These are phyloP conservation scores for Dicaeum eximium DNA, from an alignment of 2,113 vertebrate genomes.

Conservation along the genomic window DNA sequence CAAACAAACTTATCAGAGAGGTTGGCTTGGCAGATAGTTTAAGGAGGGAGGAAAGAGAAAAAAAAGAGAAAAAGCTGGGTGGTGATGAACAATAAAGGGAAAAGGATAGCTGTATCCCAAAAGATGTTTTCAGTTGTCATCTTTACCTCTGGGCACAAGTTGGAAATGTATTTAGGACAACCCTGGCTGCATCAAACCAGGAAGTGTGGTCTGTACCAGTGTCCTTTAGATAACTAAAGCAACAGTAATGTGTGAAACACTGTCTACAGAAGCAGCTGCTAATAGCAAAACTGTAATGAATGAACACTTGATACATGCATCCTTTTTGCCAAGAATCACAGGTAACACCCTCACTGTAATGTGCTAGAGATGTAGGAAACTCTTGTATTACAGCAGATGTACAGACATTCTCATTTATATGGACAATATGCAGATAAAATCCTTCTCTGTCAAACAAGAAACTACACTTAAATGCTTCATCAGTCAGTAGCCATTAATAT, in stretches of 20 bases:
- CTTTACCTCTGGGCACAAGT: neutral
- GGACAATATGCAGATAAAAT: neutral
- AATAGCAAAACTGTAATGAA: neutral
- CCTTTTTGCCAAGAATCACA: neutral
- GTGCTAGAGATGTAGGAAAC: neutral
- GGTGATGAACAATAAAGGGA: neutral
- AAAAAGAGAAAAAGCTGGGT: neutral
- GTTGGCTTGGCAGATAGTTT: neutral
- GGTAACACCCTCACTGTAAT: neutral
- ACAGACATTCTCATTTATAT: neutral
- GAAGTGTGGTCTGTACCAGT: neutral
- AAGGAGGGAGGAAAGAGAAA: neutral
- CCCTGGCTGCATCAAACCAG: neutral
- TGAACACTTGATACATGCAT: neutral
- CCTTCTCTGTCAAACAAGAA: neutral
- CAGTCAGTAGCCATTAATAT: neutral
- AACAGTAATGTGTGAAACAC: neutral
- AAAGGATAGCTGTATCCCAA: neutral
- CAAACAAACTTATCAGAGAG: neutral
- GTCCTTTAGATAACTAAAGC: neutral
- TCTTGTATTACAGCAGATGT: neutral
- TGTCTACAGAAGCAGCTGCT: neutral
- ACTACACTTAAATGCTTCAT: neutral
- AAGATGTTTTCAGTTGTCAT: neutral
- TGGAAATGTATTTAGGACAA: neutral